phyloP scores from a whole-genome alignment of 2,888 invertebrate genomes.

The Cephus runcator region DNA sequence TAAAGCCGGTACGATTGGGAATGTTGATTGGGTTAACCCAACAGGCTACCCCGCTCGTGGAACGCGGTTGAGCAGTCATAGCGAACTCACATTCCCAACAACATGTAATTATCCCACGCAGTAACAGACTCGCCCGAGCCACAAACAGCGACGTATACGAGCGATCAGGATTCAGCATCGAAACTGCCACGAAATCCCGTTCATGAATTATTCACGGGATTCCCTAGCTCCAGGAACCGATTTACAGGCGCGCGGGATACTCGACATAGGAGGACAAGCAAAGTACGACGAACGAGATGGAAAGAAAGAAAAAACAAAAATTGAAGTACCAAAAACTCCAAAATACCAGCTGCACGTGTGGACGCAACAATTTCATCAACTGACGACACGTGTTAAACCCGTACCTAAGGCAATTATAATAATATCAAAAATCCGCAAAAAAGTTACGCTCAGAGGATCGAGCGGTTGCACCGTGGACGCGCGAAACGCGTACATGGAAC shows the following conservation, averaged over 20 bases:
- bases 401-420: background rate
- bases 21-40: conserved; percentile 1
- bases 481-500: background rate
- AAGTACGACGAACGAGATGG: background rate
- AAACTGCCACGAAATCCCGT: conserved; percentile 20
- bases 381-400: background rate
- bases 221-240: background rate
- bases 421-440: too few species aligned
- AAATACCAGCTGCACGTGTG: background rate
- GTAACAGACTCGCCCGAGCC: background rate
- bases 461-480: background rate
- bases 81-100: conserved; percentile 29
- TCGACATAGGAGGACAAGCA: background rate
- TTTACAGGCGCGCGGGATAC: background rate
- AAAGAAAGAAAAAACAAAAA: background rate
- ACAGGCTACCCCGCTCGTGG: background rate
- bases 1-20: background rate
- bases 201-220: conserved; percentile 4
- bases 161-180: conserved; percentile 21
- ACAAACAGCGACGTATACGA: background rate
- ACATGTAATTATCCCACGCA: conserved; percentile 18
- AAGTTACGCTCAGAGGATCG: background rate
- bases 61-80: conserved; percentile 18
- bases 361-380: background rate
- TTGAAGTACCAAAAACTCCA: background rate